Base-by-base conservation (phyloP, 2,888 invertebrate genomes). In the Tipula lateralis region DNA sequence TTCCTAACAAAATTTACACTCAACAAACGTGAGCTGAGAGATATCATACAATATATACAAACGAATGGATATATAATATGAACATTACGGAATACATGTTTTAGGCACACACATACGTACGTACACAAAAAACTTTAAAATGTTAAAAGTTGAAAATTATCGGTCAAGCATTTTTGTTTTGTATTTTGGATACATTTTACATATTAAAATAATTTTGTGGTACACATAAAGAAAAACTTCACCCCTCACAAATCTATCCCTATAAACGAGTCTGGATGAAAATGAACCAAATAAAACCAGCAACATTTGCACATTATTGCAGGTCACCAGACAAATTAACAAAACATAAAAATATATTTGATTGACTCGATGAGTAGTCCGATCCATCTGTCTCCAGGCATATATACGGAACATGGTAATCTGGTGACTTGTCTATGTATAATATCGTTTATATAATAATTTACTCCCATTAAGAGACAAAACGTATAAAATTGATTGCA, bases 181-280 rank as follows among this genome's bases (percentile, higher is more conserved):
- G 6, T 66, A 66, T 66, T 66, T 66, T 66, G 24, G 66, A 66
- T 66, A 66, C 66, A 66, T 66, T 66, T 24, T 66, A 66, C 66
- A 66, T 66, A 66, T 24, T 66, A 66, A 66, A 66, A 66, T 66
- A 66, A 66, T 66, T 66, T 24, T 66, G 66, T 66, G 66, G 66
- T 66, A 9, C 19, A 66, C 19, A 66, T 66, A 24, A 24, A n/a
- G n/a, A n/a, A n/a, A n/a, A n/a, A n/a, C 19, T 66, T 1, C 12
- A 66, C 24, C 19, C 50, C 19, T 50, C 16, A 50, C 19, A 50
- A 50, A 50, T 50, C 19, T 66, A 24, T 44, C 3, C 6, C 2
- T n/a, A 44, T 44, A 3, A 12, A 7, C 4, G 39, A n/a, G 44
- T n/a, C 9, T 9, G 36, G 36, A 36, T 9, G 36, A 36, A 9